Evolutionary conservation across 2,113 vertebrate genomes (phyloP).

Genomic region (Chloropsis hardwickii): DNA sequence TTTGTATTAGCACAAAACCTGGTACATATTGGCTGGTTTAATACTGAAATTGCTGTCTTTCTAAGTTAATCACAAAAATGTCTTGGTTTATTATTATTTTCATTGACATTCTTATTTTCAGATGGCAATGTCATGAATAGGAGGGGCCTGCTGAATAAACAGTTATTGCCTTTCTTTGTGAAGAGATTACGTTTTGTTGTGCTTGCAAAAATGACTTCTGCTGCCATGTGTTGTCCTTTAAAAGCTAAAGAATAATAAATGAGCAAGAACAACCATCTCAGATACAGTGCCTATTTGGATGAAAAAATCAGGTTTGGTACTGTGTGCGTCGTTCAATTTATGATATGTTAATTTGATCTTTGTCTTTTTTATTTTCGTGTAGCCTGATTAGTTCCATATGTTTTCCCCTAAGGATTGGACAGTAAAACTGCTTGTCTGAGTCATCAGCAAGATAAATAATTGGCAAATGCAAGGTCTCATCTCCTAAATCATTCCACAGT

Average conservation of each 20-base stretch:
- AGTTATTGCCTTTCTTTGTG: background rate
- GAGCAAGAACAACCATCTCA: background rate
- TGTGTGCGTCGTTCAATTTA: fast-evolving
- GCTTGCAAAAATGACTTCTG: slow-evolving; percentile 4
- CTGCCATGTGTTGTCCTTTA: background rate
- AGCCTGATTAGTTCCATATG: slow-evolving; percentile 43
- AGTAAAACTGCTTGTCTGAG: slow-evolving; percentile 56
- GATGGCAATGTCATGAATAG: background rate
- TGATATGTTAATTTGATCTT: background rate
- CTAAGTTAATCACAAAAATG: background rate
- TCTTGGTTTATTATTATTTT: background rate
- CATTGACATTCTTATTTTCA: background rate
- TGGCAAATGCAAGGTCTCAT: slow-evolving; percentile 36
- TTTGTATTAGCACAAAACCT: background rate
- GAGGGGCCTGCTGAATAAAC: background rate
- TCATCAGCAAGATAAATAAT: slow-evolving; percentile 63
- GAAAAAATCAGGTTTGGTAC: background rate
- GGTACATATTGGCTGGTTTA: background rate
- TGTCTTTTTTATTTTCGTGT: background rate
- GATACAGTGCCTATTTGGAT: background rate
- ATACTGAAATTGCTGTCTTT: background rate
- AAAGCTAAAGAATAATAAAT: background rate
- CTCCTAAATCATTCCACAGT: slow-evolving; percentile 48
- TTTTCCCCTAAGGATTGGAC: slow-evolving; percentile 16
- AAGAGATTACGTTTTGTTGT: background rate